These are phyloP conservation scores for Epirrhoe tristata DNA, from an alignment of 2,888 invertebrate genomes.

Conservation along the genomic window DNA sequence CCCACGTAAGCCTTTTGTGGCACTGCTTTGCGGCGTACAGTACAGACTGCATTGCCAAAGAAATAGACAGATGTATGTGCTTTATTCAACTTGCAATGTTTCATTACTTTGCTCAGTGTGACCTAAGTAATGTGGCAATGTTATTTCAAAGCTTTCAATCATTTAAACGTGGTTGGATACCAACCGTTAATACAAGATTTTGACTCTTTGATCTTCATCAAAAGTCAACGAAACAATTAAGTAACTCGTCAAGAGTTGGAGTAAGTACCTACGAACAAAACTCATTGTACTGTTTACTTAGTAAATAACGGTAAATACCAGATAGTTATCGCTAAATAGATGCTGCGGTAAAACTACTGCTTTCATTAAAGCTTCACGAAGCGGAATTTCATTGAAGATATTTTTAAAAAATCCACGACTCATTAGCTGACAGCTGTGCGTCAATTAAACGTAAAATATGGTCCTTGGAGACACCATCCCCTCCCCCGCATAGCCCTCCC, in stretches of 20 bases:
- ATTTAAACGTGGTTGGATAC: too few relatives aligned
- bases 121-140: background rate
- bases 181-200: too few relatives aligned
- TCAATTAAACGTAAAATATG: slow-evolving; percentile 84
- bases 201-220: too few relatives aligned
- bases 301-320: slow-evolving; percentile 3
- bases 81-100: background rate
- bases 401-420: slow-evolving; percentile 76
- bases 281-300: background rate
- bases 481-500: slow-evolving; percentile 38
- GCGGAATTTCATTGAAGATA: slow-evolving; percentile 51
- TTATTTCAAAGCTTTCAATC: background rate
- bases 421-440: slow-evolving; percentile 82
- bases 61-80: background rate
- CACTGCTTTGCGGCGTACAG: background rate
- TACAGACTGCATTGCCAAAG: background rate
- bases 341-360: slow-evolving; percentile 24
- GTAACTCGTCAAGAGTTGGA: too few relatives aligned
- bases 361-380: slow-evolving; percentile 37
- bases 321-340: slow-evolving; percentile 10
- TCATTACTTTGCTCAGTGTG: background rate
- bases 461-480: slow-evolving; percentile 69
- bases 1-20: background rate
- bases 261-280: too few relatives aligned
- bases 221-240: too few relatives aligned